Conservation (phyloP, 2,113 vertebrate genomes). For the Antechinus stuartii region DNA sequence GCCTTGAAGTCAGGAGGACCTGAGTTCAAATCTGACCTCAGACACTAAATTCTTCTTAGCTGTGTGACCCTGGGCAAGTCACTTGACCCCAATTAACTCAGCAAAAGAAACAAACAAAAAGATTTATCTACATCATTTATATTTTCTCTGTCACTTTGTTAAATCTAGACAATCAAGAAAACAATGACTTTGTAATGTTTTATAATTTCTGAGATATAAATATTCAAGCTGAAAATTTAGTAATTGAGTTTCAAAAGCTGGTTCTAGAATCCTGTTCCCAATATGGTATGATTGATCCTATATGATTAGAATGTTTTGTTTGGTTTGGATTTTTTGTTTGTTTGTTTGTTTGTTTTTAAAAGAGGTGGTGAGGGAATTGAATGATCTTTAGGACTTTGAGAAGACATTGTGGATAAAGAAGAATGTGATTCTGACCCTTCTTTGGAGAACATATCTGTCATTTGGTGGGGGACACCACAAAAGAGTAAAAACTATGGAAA, state of each 20-base stretch:
- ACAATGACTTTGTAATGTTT: background rate
- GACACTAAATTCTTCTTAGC: too few relatives aligned
- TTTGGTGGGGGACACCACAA: background rate
- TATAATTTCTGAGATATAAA: background rate
- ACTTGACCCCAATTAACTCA: too few relatives aligned
- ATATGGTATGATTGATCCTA: background rate
- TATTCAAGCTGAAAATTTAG: background rate
- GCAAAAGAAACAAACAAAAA: background rate
- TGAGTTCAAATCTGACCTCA: too few relatives aligned
- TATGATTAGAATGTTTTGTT: background rate
- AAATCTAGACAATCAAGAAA: background rate
- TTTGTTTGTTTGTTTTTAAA: background rate
- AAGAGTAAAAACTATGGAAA: background rate
- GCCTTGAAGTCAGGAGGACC: too few relatives aligned
- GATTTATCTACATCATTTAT: background rate
- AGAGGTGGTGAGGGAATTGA: background rate
- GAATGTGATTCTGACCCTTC: background rate
- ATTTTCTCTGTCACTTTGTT: background rate
- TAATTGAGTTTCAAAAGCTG: background rate
- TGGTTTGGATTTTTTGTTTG: too few relatives aligned
- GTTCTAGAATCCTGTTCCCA: background rate
- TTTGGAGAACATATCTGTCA: background rate
- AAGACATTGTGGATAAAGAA: background rate
- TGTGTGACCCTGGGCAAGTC: too few relatives aligned
- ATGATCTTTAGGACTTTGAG: background rate